Percentiles rank a stretch among this genome's conserved stretches.
phyloP scores from a whole-genome alignment of 2,888 invertebrate genomes.

The Hololepta plana region DNA sequence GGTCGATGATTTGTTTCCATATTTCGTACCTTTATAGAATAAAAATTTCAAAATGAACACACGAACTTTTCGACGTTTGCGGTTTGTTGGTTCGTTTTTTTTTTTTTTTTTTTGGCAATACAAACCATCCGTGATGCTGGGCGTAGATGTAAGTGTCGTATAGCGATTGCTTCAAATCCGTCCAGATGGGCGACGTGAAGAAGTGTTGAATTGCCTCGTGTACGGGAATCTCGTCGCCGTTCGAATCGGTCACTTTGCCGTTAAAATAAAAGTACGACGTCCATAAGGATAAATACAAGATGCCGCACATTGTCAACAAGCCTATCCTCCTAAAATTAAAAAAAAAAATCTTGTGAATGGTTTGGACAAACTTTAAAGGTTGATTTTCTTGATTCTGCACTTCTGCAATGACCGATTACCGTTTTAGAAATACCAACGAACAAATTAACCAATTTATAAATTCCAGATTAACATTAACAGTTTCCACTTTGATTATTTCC shows the following conservation, averaged over 20 bases:
- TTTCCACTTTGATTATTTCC: conserved; percentile 4
- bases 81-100: no score
- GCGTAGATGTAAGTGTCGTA: conserved; percentile 60
- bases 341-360: no score
- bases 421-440: no score
- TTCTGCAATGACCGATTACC: no score
- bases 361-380: no score
- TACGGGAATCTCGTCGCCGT: conserved; percentile 70
- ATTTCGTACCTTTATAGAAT: conserved; percentile 36
- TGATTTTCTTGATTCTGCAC: no score
- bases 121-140: conserved; percentile 75
- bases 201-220: conserved; percentile 80
- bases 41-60: not conserved
- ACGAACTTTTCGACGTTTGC: not conserved
- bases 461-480: not conserved
- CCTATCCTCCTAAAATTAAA: conserved; percentile 36
- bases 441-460: conserved; percentile 1
- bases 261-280: conserved; percentile 72
- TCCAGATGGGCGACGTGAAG: conserved; percentile 77
- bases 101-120: no score
- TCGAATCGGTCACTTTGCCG: conserved; percentile 57
- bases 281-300: conserved; percentile 58
- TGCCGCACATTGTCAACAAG: conserved; percentile 39
- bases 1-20: conserved; percentile 70
- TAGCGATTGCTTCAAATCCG: conserved; percentile 58